Evolutionary conservation across 2,113 vertebrate species (phyloP).

Genomic region (Phyllopteryx taeniolatus): DNA sequence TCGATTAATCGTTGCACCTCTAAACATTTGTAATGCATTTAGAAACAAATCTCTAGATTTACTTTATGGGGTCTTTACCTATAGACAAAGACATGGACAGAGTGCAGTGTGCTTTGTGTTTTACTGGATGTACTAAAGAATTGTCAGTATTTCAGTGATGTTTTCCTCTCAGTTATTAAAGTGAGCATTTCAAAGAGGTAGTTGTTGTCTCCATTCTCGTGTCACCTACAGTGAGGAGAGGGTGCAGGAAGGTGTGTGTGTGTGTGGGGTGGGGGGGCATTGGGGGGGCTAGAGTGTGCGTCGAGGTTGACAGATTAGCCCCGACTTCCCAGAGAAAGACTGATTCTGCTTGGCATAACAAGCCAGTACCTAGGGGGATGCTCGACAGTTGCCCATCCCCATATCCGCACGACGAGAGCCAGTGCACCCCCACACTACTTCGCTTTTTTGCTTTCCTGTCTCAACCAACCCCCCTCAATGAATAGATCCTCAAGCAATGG

Average conservation of each 20-base stretch:
- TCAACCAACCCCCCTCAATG: constrained; percentile 66
- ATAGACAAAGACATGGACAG: too few relatives aligned
- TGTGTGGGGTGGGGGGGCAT: too few relatives aligned
- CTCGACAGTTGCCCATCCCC: constrained; percentile 71
- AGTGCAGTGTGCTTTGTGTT: too few relatives aligned
- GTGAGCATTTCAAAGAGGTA: too few relatives aligned
- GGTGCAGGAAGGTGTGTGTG: constrained; percentile 9
- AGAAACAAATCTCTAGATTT: too few relatives aligned
- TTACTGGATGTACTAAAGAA: too few relatives aligned
- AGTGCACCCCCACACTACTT: constrained; percentile 37
- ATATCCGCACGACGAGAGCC: constrained; percentile 54
- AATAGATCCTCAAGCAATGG: constrained; percentile 50
- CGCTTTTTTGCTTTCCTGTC: constrained; percentile 52
- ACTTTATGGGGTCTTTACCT: too few relatives aligned
- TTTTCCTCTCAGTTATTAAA: too few relatives aligned
- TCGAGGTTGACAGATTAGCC: constrained; percentile 72
- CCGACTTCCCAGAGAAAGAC: constrained; percentile 58
- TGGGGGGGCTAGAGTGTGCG: constrained; percentile 53
- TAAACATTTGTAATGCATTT: too few relatives aligned
- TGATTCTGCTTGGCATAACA: constrained; percentile 75
- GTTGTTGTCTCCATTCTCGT: constrained; percentile 12
- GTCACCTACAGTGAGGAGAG: constrained; percentile 28
- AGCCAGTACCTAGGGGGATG: constrained; percentile 66
- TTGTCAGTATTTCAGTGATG: too few relatives aligned
- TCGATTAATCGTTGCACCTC: too few relatives aligned